Evolutionary conservation across 2,113 vertebrate species (phyloP).

Genomic region (Serilophus lunatus): DNA sequence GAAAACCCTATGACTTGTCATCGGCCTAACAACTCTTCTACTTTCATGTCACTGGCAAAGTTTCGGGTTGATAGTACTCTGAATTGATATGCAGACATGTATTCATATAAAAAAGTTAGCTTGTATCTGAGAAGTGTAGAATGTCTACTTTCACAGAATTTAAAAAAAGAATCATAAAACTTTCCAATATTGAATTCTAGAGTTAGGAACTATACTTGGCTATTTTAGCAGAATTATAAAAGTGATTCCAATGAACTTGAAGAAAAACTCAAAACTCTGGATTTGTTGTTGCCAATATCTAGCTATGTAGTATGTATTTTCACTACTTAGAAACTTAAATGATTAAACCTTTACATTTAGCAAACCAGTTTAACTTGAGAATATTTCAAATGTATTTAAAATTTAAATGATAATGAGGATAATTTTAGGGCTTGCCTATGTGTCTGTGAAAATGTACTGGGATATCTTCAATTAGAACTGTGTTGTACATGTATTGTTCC

Average conservation of each 20-base stretch:
- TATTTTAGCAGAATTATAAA: not conserved
- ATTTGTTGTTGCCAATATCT: not conserved
- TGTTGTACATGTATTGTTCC: not conserved
- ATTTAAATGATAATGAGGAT: not conserved
- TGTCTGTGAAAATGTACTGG: not conserved
- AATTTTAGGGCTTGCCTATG: not conserved
- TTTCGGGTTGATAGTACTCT: not conserved
- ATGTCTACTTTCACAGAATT: not conserved
- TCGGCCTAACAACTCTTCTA: not conserved
- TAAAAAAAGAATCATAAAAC: not conserved
- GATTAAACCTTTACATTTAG: not conserved
- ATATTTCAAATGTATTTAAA: not conserved
- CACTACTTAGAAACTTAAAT: not conserved
- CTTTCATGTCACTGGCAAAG: accelerated
- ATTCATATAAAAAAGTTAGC: not conserved
- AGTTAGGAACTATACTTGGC: not conserved
- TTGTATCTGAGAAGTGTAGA: not conserved
- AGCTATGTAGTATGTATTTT: not conserved
- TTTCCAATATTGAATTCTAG: not conserved
- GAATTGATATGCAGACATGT: not conserved
- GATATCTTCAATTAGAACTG: not conserved
- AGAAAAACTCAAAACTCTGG: not conserved
- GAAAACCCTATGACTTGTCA: not conserved
- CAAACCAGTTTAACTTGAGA: not conserved
- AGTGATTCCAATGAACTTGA: not conserved